Percentiles rank a stretch among this genome's conserved stretches.
These are phyloP conservation scores for Anticlea derivata DNA, from an alignment of 2,888 invertebrate species.

Conservation along the genomic window DNA sequence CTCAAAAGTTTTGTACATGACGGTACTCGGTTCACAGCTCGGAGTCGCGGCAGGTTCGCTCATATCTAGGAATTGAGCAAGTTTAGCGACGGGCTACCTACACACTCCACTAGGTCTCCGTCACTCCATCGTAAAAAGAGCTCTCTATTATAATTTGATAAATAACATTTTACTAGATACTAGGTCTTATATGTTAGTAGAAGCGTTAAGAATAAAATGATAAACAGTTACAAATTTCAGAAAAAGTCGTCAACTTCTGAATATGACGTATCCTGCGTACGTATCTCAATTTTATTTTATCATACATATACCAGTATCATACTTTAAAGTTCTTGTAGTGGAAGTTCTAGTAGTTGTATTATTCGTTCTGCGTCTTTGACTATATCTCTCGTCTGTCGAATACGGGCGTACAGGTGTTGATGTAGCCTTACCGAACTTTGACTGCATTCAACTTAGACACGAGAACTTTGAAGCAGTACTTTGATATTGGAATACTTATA, in stretches of 20 bases:
- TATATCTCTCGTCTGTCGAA: conserved; percentile 10
- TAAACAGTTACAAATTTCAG: no score
- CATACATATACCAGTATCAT: no score
- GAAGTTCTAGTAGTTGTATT: neutral
- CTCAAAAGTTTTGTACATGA: conserved; percentile 22
- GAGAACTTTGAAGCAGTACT: conserved; percentile 2
- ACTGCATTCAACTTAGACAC: conserved; percentile 18
- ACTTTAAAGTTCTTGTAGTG: neutral
- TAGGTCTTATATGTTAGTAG: no score
- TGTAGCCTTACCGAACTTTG: conserved; percentile 27
- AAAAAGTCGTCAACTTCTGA: no score
- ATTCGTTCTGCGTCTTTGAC: neutral
- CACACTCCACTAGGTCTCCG: no score
- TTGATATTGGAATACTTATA: conserved; percentile 5
- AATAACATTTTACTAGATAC: no score
- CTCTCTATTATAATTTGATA: no score
- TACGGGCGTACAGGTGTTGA: conserved; percentile 26
- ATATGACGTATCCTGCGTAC: no score
- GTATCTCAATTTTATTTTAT: no score
- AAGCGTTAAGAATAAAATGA: no score
- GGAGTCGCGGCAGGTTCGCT: conserved; percentile 35
- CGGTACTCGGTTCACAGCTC: conserved; percentile 51
- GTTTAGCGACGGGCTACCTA: conserved; percentile 21
- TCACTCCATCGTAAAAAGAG: neutral
- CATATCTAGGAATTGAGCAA: conserved; percentile 32